phyloP scores from a whole-genome alignment of 1,140 invertebrate species.

The Oncopodura yosiiana region DNA sequence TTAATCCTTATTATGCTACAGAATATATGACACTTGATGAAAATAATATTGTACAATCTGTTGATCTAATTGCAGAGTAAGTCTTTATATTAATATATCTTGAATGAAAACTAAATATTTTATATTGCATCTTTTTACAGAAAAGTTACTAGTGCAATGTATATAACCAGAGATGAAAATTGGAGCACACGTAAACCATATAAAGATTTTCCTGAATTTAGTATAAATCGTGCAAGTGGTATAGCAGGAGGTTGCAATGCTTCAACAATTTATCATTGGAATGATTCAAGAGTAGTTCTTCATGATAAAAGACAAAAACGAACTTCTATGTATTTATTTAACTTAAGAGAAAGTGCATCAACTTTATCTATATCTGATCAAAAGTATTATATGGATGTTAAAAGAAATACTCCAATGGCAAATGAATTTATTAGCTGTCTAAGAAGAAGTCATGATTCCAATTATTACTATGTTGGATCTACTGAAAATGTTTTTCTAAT shows the following conservation, averaged over 20 bases:
- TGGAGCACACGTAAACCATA: not conserved
- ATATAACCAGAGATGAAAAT: not conserved
- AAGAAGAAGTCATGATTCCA: slow-evolving; percentile 6
- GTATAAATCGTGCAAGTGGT: slow-evolving; percentile 16
- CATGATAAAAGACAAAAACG: slow-evolving; percentile 7
- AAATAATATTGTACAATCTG: slow-evolving; percentile 10
- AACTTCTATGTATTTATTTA: not conserved
- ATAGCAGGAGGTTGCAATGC: not conserved
- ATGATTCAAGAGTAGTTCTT: slow-evolving; percentile 8
- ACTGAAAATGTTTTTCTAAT: slow-evolving; percentile 20
- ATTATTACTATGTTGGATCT: slow-evolving; percentile 30
- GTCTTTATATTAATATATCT: slow-evolving; percentile 8
- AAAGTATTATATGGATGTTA: not conserved
- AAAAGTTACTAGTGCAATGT: not conserved
- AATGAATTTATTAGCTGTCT: slow-evolving; percentile 23
- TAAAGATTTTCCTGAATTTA: slow-evolving; percentile 9
- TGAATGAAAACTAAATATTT: not conserved
- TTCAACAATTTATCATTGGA: slow-evolving; percentile 4
- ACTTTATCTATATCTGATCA: slow-evolving; percentile 20
- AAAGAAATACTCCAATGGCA: not conserved
- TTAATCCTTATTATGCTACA: slow-evolving; percentile 10
- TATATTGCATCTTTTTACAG: not conserved
- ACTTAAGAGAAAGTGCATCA: slow-evolving; percentile 3
- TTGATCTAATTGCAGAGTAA: slow-evolving; percentile 19
- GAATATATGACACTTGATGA: slow-evolving; percentile 26